Conservation (phyloP, 1,140 invertebrate genomes). For the Papilio xuthus region DNA sequence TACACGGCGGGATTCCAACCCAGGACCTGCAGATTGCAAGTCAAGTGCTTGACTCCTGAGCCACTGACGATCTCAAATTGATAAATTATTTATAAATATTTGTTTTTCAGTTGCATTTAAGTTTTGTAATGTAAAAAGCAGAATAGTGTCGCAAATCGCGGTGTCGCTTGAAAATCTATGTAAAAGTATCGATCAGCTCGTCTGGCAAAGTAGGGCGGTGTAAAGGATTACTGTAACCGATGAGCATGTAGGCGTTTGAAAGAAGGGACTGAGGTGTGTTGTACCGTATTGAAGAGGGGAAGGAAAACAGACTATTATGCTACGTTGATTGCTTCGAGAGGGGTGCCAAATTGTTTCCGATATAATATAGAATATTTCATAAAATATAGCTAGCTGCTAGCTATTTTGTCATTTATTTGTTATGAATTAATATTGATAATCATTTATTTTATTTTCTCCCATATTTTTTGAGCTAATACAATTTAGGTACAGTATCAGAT, state of each 20-base stretch:
- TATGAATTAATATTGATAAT: too few species aligned
- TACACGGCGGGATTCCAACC: too few species aligned
- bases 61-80: too few species aligned
- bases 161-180: background rate
- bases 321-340: background rate
- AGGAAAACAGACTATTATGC: background rate
- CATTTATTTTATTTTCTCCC: too few species aligned
- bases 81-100: too few species aligned
- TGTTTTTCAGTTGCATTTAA: background rate
- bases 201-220: background rate
- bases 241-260: background rate
- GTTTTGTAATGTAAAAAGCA: background rate
- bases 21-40: too few species aligned
- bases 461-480: too few species aligned
- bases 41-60: too few species aligned
- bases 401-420: background rate
- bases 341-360: background rate
- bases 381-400: background rate
- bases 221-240: slow-evolving; percentile 11
- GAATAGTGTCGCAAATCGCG: background rate
- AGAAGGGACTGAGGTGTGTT: background rate
- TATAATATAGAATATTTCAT: background rate
- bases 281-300: slow-evolving; percentile 2
- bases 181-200: background rate
- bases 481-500: too few species aligned